phyloP scores from a whole-genome alignment of 2,888 invertebrate species.

The Heliconius charithonia region DNA sequence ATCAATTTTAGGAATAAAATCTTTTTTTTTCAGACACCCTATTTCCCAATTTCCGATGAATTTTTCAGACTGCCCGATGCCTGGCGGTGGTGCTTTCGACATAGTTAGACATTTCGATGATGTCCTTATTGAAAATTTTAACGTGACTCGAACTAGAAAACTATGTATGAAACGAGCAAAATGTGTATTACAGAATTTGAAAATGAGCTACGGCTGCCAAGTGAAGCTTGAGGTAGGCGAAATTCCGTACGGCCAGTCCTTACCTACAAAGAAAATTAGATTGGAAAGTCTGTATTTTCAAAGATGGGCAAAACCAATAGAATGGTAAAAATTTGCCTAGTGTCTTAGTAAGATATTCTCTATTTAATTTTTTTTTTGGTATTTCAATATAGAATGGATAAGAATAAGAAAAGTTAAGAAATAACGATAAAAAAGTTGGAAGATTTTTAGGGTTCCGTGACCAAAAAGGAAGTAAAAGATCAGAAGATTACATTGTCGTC shows the following conservation, averaged over 20 bases:
- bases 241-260: background rate
- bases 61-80: background rate
- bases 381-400: background rate
- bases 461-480: background rate
- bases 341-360: background rate
- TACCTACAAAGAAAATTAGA: constrained; percentile 6
- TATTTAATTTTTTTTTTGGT: background rate
- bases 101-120: background rate
- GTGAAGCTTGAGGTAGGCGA: background rate
- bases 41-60: background rate
- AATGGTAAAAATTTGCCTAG: background rate
- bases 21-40: background rate
- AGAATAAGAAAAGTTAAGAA: too few species aligned
- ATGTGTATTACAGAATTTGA: constrained; percentile 1
- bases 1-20: too few species aligned
- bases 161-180: background rate
- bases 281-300: background rate
- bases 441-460: background rate
- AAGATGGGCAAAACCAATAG: background rate
- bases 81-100: background rate
- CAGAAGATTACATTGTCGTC: background rate
- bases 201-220: background rate
- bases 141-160: background rate
- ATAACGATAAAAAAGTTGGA: background rate
- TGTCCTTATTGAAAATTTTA: background rate